Evolutionary conservation across 2,113 vertebrate genomes (phyloP), one percentile per base, ranked within the genome.

Genomic region (Entomyzon cyanotis): DNA sequence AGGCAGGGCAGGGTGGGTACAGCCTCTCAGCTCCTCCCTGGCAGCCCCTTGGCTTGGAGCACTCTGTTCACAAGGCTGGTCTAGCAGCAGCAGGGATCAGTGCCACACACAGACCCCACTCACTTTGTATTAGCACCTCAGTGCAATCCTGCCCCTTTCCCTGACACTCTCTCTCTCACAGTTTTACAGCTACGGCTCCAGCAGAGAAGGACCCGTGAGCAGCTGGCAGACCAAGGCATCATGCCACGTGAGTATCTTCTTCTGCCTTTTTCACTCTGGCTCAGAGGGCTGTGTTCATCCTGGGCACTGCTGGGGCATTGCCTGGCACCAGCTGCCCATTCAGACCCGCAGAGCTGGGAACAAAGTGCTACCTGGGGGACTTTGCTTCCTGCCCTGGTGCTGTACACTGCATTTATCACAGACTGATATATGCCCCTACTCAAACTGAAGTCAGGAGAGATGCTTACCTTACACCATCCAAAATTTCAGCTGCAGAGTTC

Each of bases 181-280:
- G 99, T 99, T 98, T 98, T 99, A 94, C 99, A 99, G 99, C 98
- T 99, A 95, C 99, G 99, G 96, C 99, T 99, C 97, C 99, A 99
- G 97, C 99, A 99, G 98, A 99, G 99, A 97, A 98, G 99, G 97
- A 99, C 98, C 90, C 98, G 99, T 95, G 99, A 99, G 97, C 99
- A 99, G 97, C 98, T 99, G 97, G 98, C 98, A 97, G 98, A 98
- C 98, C 99, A 98, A 97, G 98, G 99, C 98, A 98, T 99, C 98
- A 99, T 99, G 99, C 99, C 99, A 98, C 98, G 99, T 99, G 98
- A 99, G 99, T 99, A 97, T 13, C 41, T 24, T 1, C 4, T 21
- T 30, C 60, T 87, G 50, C 71, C 41, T 91, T 84, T 47, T 53
- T 5, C 58, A 39, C 39, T 16, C 5, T 31, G 46, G 10, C 69